Evolutionary conservation across 2,113 vertebrate species (phyloP), one percentile per base, ranked within the genome.

Genomic region (Thalassoma bifasciatum): DNA sequence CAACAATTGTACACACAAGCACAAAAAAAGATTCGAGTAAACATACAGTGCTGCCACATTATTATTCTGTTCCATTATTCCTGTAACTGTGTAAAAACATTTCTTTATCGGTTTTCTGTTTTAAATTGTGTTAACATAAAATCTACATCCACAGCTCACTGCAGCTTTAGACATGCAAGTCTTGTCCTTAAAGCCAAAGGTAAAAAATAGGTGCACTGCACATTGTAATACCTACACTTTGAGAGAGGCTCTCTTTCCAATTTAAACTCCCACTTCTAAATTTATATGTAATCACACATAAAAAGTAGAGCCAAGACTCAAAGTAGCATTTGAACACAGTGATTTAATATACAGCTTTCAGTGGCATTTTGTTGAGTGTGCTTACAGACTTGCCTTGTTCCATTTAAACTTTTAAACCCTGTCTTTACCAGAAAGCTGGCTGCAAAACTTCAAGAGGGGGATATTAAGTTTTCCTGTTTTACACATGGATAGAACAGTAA

Each of bases 281-380:
- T 63, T 23, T 49, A 40, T 7, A 46, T 50, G 53, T 37, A 46
- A 12, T 42, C 14, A 22, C 22, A 53, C 40, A 70, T 22, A 66
- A 61, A 66, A 13, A 60, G 37, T 19, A 22, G 24, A 19, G 19
- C 24, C 34, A 59, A 17, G 3, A 17, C 47, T 52, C 38, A 65
- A 2, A 53, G 65, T 42, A 38, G 42, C 24, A 26, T n/a, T 34
- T 24, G 21, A 58, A 57, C 12, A 14, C n/a, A 24, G 24, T 42
- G n/a, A 52, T 69, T 76, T 60, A 52, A 66, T 24, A 75, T 34
- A 42, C 21, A 71, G 46, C 36, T 60, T 72, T 38, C 49, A 47
- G 47, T 23, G 37, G 53, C 36, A 62, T 57, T 82, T 72, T 79
- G 42, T 67, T 77, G 47, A 79, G 13, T 65, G 19, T 44, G 60